Conservation (phyloP, 2,888 invertebrate species). For the Diogma glabrata region DNA sequence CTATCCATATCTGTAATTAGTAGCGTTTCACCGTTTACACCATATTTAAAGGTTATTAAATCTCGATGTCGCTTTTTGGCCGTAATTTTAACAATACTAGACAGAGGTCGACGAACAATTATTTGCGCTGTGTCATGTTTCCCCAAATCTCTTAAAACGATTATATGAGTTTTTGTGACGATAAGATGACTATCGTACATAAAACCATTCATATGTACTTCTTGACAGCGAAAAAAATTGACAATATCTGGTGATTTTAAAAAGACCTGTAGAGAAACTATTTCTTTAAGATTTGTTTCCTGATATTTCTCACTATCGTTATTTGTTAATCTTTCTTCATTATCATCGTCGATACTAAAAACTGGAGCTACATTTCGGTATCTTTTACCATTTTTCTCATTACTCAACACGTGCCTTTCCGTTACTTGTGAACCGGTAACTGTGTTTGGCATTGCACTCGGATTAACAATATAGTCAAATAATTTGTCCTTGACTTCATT, state of each 20-base stretch:
- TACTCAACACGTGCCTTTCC: conserved; percentile 74
- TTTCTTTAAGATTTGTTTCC: conserved; percentile 46
- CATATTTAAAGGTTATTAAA: conserved; percentile 94
- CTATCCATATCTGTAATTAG: conserved; percentile 83
- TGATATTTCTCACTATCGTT: conserved; percentile 34
- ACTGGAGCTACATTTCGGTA: conserved; percentile 86
- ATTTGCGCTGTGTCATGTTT: conserved; percentile 73
- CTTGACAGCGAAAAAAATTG: conserved; percentile 82
- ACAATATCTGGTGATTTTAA: conserved; percentile 73
- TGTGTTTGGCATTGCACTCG: conserved; percentile 38
- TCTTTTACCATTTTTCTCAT: conserved; percentile 72
- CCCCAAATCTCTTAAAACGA: conserved; percentile 69
- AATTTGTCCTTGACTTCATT: conserved; percentile 86
- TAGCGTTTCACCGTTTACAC: conserved; percentile 67
- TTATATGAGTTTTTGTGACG: conserved; percentile 74
- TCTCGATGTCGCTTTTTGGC: conserved; percentile 92
- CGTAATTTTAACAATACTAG: conserved; percentile 92
- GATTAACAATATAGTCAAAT: conserved; percentile 88
- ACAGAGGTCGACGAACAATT: conserved; percentile 75
- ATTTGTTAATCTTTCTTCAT: conserved; percentile 42
- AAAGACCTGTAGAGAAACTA: conserved; percentile 69
- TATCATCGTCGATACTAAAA: conserved; percentile 89
- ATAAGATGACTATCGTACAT: conserved; percentile 82
- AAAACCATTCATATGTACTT: conserved; percentile 79
- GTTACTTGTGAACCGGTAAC: conserved; percentile 29